Base-by-base conservation (phyloP, 2,113 vertebrate species). In the Pygoscelis adeliae region DNA sequence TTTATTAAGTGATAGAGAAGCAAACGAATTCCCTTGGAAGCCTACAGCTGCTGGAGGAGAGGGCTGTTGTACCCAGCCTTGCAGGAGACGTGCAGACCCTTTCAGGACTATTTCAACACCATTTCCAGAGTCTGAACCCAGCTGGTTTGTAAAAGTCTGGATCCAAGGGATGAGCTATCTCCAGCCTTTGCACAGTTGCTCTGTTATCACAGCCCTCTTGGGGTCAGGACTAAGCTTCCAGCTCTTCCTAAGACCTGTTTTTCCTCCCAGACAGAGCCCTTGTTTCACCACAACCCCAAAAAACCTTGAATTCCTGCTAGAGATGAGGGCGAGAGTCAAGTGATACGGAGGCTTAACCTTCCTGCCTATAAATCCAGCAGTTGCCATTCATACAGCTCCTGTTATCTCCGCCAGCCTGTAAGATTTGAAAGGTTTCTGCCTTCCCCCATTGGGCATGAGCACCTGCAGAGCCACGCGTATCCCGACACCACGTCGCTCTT, bases 401-500 rank as follows among this genome's bases (percentile, higher is more conserved):
- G 11, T 19, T 62, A 11, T 3, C 47, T 42, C 58, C 7, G 1
- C 65, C 34, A 38, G 27, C 52, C 40, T 5, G 34, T 3, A 20
- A 13, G 52, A 12, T 6, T 3, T 19, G 20, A 7, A 11, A 30
- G 21, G 63, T 36, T 44, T 36, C 79, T 58, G 34, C 42, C 42
- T 25, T 19, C 42, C 19, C 18, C 26, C 1, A 1, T 7, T 7
- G 63, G 50, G 32, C 18, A 16, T 1, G 5, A 66, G 30, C 49
- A 13, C 30, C n/a, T 1, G 36, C 49, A 46, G 50, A 67, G 32
- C 34, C 32, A 38, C 3, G 4, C 4, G 3, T 34, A 2, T 5
- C 50, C 52, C 8, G 11, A 4, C 9, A 11, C 19, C 15, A 1
- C 10, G 0, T 34, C 8, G 6, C 38, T 16, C 23, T 6, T 6